Conservation (phyloP, 2,797 vertebrate genomes). For the Pygocentrus nattereri region DNA sequence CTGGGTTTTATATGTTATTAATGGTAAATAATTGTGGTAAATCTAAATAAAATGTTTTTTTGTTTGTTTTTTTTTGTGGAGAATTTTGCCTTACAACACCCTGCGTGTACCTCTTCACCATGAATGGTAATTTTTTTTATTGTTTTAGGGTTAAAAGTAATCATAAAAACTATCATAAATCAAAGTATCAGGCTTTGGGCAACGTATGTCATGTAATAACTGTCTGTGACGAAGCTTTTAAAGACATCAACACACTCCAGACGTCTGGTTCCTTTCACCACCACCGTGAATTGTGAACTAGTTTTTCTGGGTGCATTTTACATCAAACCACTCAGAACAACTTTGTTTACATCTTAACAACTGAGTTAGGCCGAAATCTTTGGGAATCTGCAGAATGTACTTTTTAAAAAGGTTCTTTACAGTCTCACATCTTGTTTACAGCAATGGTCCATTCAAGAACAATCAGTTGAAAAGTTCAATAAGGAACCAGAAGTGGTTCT, state of each 20-base stretch:
- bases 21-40: too few species aligned
- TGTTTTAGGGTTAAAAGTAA: too few species aligned
- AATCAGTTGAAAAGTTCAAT: too few species aligned
- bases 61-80: too few species aligned
- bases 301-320: too few species aligned
- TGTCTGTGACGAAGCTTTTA: neutral
- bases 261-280: neutral
- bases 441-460: too few species aligned
- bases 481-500: neutral
- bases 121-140: too few species aligned
- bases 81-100: too few species aligned
- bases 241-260: neutral
- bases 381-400: neutral
- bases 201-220: neutral
- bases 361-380: neutral
- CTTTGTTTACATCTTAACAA: neutral
- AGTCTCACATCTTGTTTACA: too few species aligned
- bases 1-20: too few species aligned
- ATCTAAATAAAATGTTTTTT: too few species aligned
- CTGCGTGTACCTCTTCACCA: neutral
- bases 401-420: neutral
- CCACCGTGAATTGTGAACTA: too few species aligned
- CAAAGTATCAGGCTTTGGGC: neutral
- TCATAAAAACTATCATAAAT: neutral
- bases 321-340: neutral